Percentiles rank a stretch among this genome's conserved stretches.
Conservation (phyloP, 2,888 invertebrate species). For the Dasysyrphus tricinctus region DNA sequence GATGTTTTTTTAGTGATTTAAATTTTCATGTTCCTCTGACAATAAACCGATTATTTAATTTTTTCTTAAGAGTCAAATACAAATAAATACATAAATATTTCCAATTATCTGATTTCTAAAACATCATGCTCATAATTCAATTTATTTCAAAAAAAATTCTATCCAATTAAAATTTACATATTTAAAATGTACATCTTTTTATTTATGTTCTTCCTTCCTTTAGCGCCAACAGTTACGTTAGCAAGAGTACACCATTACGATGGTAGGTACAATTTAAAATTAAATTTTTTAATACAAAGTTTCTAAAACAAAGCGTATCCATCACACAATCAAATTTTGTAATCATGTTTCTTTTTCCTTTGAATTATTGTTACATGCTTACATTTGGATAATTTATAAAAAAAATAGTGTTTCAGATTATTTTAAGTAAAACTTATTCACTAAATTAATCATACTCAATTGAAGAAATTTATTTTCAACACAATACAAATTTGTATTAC, state of each 20-base stretch:
- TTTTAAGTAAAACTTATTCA: conserved; percentile 79
- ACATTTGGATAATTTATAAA: conserved; percentile 58
- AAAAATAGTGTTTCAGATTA: conserved; percentile 81
- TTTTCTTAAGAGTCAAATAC: too few relatives aligned
- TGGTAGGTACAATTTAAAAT: conserved; percentile 75
- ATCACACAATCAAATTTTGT: conserved; percentile 53
- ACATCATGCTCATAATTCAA: conserved; percentile 1
- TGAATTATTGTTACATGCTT: conserved; percentile 57
- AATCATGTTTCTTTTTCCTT: conserved; percentile 36
- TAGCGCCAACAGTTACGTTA: conserved; percentile 80
- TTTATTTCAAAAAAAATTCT: neutral
- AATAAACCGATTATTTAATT: too few relatives aligned
- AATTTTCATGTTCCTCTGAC: too few relatives aligned
- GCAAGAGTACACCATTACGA: conserved; percentile 81
- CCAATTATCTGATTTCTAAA: neutral
- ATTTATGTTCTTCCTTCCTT: conserved; percentile 19
- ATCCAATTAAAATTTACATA: neutral
- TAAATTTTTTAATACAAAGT: conserved; percentile 5
- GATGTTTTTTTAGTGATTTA: too few relatives aligned
- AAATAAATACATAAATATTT: neutral
- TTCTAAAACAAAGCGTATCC: conserved; percentile 37
- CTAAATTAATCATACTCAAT: conserved; percentile 35
- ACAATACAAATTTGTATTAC: neutral
- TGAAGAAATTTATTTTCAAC: conserved; percentile 15
- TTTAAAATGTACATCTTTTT: conserved; percentile 7